Evolutionary conservation across 2,797 vertebrate genomes (phyloP).

Genomic region (Crenichthys baileyi): DNA sequence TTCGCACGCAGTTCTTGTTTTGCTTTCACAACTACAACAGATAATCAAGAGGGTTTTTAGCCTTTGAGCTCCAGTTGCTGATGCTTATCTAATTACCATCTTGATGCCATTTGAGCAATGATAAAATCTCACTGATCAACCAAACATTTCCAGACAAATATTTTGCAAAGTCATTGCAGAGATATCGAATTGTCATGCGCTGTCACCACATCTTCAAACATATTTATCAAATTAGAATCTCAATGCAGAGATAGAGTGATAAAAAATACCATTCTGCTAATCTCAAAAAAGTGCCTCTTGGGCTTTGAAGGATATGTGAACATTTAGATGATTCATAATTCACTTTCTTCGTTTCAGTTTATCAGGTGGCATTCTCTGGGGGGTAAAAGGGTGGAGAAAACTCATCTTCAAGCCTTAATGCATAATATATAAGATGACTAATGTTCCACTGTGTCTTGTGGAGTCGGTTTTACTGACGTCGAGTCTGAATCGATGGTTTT

Average conservation of each 20-base stretch:
- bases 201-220: conserved; percentile 27
- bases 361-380: conserved; percentile 59
- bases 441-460: conserved; percentile 82
- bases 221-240: conserved; percentile 42
- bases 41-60: background rate
- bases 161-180: conserved; percentile 12
- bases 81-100: conserved; percentile 30
- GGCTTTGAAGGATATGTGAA: conserved; percentile 15
- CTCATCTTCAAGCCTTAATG: conserved; percentile 78
- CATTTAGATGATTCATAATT: conserved; percentile 30
- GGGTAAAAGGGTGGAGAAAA: conserved; percentile 48
- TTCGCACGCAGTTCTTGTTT: background rate
- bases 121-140: background rate
- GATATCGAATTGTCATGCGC: conserved; percentile 22
- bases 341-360: conserved; percentile 27
- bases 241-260: conserved; percentile 11
- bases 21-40: background rate
- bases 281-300: conserved; percentile 21
- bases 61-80: background rate
- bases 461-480: conserved; percentile 86
- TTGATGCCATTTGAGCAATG: conserved; percentile 32
- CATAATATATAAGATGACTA: conserved; percentile 95
- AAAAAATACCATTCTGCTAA: conserved; percentile 22
- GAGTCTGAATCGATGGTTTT: conserved; percentile 89
- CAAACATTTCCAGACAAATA: background rate